phyloP scores from a whole-genome alignment of 2,113 vertebrate species.

The Hemichromis elongatus region DNA sequence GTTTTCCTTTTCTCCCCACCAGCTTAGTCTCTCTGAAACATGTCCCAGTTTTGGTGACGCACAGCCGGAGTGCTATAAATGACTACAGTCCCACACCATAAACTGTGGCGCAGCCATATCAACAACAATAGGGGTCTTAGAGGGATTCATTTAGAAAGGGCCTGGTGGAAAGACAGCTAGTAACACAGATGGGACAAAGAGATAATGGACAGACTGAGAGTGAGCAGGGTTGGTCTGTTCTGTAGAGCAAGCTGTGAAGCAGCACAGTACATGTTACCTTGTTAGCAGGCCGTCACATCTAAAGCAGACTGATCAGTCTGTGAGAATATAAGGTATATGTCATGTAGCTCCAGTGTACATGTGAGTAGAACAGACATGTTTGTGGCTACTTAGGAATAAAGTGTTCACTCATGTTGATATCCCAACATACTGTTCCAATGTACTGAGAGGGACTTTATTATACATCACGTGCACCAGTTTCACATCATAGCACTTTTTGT shows the following conservation, averaged over 20 bases:
- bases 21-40: constrained; percentile 39
- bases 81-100: constrained; percentile 12
- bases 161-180: background rate
- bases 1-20: background rate
- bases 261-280: background rate
- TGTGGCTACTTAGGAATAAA: background rate
- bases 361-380: background rate
- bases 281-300: background rate
- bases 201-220: background rate
- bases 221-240: background rate
- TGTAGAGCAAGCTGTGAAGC: background rate
- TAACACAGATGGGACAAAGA: background rate
- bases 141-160: constrained; percentile 10
- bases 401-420: background rate
- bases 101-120: background rate
- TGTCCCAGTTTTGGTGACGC: constrained; percentile 23
- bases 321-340: background rate
- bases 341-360: background rate
- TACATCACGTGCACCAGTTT: background rate
- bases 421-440: background rate
- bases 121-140: constrained; percentile 1
- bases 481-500: background rate
- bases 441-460: background rate
- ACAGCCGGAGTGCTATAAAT: constrained; percentile 31
- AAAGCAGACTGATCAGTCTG: background rate